phyloP scores from a whole-genome alignment of 2,888 invertebrate species.

The Drosophila pegasa region DNA sequence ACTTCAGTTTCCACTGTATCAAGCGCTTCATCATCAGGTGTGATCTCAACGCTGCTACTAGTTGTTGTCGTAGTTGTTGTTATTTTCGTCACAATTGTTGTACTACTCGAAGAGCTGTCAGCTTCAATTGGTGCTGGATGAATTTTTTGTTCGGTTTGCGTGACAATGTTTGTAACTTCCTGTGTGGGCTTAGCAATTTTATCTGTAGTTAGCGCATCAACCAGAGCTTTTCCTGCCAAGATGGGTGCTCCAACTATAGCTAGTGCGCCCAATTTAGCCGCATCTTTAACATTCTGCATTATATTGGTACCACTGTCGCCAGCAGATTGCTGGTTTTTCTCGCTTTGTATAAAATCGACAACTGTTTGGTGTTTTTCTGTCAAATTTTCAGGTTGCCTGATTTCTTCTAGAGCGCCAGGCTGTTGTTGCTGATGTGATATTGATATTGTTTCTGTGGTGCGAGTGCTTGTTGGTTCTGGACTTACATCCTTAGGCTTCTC shows the following conservation, averaged over 20 bases:
- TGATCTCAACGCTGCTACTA: conserved; percentile 30
- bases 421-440: conserved; percentile 27
- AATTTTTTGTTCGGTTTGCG: conserved; percentile 15
- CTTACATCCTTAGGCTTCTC: conserved; percentile 10
- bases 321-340: conserved; percentile 41
- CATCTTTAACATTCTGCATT: conserved; percentile 86
- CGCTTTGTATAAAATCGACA: conserved; percentile 70
- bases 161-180: conserved; percentile 49
- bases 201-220: conserved; percentile 90
- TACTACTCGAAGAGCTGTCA: conserved; percentile 27
- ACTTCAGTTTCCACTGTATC: conserved; percentile 53
- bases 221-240: conserved; percentile 93
- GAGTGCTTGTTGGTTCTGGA: conserved; percentile 16
- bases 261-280: conserved; percentile 93
- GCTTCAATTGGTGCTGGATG: conserved; percentile 3
- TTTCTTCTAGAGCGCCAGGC: conserved; percentile 42
- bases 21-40: conserved; percentile 63
- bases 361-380: conserved; percentile 56
- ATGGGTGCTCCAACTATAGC: conserved; percentile 95
- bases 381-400: conserved; percentile 11
- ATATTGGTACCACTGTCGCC: conserved; percentile 44
- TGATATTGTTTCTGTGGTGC: conserved; percentile 39
- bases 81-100: conserved; percentile 51
- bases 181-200: conserved; percentile 64
- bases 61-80: conserved; percentile 54